These are phyloP conservation scores for Onychostoma macrolepis DNA, from an alignment of 2,113 vertebrate genomes.

Conservation along the genomic window DNA sequence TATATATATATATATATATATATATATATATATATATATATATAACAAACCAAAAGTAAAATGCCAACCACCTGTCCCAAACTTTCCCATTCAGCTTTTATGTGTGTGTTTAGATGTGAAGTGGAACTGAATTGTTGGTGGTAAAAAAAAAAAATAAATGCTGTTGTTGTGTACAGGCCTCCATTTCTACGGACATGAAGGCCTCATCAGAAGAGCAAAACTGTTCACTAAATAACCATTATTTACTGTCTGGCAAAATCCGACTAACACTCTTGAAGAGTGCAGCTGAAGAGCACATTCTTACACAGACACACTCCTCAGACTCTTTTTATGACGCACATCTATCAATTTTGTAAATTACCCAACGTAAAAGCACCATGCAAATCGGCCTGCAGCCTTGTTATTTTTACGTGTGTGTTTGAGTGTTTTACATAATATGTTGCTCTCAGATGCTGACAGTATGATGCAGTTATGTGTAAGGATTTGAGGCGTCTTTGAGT, in stretches of 20 bases:
- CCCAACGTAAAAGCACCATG: conserved; percentile 89
- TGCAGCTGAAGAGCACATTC: conserved; percentile 94
- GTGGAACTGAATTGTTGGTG: conserved; percentile 85
- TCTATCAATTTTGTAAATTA: conserved; percentile 94
- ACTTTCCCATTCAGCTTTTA: not conserved
- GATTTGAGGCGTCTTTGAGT: conserved; percentile 21
- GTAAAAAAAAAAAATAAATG: conserved; percentile 70
- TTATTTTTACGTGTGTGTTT: not conserved
- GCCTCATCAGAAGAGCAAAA: conserved; percentile 98
- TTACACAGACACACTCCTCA: conserved; percentile 83
- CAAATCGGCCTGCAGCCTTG: conserved; percentile 69
- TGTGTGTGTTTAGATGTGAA: not conserved
- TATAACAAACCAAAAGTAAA: not conserved
- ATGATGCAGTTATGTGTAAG: not conserved
- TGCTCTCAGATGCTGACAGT: not conserved
- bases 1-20: too few species aligned
- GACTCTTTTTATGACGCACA: conserved; percentile 83
- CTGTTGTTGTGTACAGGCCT: conserved; percentile 85
- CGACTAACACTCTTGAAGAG: conserved; percentile 88
- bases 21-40: too few species aligned
- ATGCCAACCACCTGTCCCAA: too few species aligned
- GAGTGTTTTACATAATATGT: not conserved
- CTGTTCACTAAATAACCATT: conserved; percentile 99
- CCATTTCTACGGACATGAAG: conserved; percentile 97
- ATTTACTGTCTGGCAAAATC: conserved; percentile 99